Evolutionary conservation across 2,113 vertebrate species (phyloP), one percentile per base, ranked within the genome.

Genomic region (Rhineura floridana): DNA sequence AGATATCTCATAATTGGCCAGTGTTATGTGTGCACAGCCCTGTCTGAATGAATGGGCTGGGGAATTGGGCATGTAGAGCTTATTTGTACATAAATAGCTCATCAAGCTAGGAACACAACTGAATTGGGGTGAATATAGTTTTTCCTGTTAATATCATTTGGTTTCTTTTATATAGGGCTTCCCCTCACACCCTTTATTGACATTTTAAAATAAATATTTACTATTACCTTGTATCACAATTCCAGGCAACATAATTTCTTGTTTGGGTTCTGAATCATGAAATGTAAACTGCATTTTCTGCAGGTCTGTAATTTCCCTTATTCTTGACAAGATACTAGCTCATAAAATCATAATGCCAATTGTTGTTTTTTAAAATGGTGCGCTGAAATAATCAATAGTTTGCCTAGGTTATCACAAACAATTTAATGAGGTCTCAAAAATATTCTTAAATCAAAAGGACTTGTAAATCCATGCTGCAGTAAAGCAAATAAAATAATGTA

Each of bases 351-450:
- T 63, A 0, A 52, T 87, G 21, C 46, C 28, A 59, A 39, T 33
- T 30, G 11, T 30, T 70, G 33, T 70, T 70, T 36, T 72, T 78
- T 89, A 4, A 42, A 84, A 81, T 39, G 55, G 12, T 33, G 65
- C 85, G 28, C 42, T 77, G 2, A 75, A 85, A 84, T 85, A 63
- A 65, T 2, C 30, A 87, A 73, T 91, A 28, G 67, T 90, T 93
- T 89, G 15, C 15, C 23, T 77, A 80, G 13, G 39, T 91, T 90
- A 82, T 77, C 77, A 92, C 52, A 86, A 91, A 82, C 0, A 0
- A 0, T 89, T 90, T 94, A 87, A 91, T 46, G 28, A 91, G 33
- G 10, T 91, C 88, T 89, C 19, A 44, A n/a, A 69, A 30, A 6
- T 0, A 0, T 87, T 52, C 50, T 23, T 88, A 39, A 21, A 87